A percentile compares a stretch with the other conserved stretches of the same genome.
Conservation (phyloP, 2,888 invertebrate genomes). For the Lochmaea crataegi region DNA sequence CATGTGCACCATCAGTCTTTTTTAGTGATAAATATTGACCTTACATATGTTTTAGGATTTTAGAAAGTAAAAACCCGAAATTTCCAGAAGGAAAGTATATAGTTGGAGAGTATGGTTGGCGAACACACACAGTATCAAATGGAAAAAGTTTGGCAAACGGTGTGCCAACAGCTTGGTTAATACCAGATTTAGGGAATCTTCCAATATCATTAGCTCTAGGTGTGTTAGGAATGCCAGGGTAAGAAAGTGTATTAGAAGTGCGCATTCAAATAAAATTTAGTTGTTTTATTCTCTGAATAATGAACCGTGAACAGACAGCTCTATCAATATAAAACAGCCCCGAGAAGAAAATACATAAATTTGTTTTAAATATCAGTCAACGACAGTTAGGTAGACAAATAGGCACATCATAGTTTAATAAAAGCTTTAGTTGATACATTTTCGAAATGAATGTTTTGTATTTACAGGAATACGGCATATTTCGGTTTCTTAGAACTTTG, state of each 20-base stretch:
- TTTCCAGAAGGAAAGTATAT: slow-evolving; percentile 75
- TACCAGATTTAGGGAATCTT: slow-evolving; percentile 72
- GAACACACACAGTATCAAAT: slow-evolving; percentile 69
- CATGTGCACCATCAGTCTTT: neutral
- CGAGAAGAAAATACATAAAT: too few relatives aligned
- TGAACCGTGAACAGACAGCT: too few relatives aligned
- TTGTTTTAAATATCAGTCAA: too few relatives aligned
- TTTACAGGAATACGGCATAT: slow-evolving; percentile 75
- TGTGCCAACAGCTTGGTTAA: slow-evolving; percentile 65
- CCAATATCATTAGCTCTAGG: slow-evolving; percentile 74
- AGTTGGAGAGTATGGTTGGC: slow-evolving; percentile 77
- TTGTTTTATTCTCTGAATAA: too few relatives aligned
- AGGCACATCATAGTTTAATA: neutral
- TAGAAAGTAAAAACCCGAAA: slow-evolving; percentile 73
- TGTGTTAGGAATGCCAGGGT: slow-evolving; percentile 80
- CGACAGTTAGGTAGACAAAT: too few relatives aligned
- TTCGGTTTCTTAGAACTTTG: slow-evolving; percentile 80
- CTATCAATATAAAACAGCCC: too few relatives aligned
- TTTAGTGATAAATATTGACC: neutral
- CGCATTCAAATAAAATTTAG: too few relatives aligned
- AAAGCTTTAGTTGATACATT: neutral
- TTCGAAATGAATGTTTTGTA: neutral
- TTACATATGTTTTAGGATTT: slow-evolving; percentile 67
- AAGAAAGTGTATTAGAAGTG: slow-evolving; percentile 36
- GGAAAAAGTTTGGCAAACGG: slow-evolving; percentile 67